Conservation (phyloP, 2,888 invertebrate species). For the Petrolisthes manimaculis region DNA sequence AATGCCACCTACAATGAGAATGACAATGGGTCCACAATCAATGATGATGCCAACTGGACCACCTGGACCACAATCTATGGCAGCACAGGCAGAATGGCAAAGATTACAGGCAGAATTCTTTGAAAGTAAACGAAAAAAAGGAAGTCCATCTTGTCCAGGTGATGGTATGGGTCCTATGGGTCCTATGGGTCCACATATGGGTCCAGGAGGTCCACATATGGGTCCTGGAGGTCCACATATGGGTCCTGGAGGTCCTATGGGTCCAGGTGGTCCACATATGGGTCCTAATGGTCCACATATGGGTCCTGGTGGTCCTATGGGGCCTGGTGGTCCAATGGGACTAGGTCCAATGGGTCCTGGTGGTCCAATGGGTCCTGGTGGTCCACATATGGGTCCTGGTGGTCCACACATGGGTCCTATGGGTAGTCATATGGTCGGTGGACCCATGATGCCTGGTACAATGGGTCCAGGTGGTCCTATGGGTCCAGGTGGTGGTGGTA, state of each 20-base stretch:
- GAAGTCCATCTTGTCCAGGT: constrained; percentile 67
- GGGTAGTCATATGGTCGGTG: constrained; percentile 73
- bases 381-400: constrained; percentile 78
- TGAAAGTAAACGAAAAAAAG: constrained; percentile 78
- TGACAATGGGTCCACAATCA: constrained; percentile 66
- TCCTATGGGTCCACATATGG: constrained; percentile 72
- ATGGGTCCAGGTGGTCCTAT: constrained; percentile 75
- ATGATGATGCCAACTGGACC: constrained; percentile 66
- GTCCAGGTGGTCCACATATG: constrained; percentile 71
- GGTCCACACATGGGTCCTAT: constrained; percentile 67
- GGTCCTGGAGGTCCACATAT: constrained; percentile 66
- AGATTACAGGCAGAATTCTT: constrained; percentile 89
- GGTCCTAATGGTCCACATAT: constrained; percentile 73
- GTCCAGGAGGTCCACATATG: constrained; percentile 69
- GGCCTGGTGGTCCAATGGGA: constrained; percentile 74
- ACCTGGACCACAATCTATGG: constrained; percentile 68
- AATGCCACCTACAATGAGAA: constrained; percentile 65
- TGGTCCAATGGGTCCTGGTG: constrained; percentile 78
- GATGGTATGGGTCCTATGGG: constrained; percentile 73
- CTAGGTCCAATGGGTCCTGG: constrained; percentile 83
- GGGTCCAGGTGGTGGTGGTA: constrained; percentile 66
- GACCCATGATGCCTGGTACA: constrained; percentile 78
- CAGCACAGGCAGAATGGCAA: constrained; percentile 88
- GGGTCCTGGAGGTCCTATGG: constrained; percentile 70
- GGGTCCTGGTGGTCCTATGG: constrained; percentile 70